phyloP scores from a whole-genome alignment of 2,888 invertebrate species.

The Spicauda simplicius region DNA sequence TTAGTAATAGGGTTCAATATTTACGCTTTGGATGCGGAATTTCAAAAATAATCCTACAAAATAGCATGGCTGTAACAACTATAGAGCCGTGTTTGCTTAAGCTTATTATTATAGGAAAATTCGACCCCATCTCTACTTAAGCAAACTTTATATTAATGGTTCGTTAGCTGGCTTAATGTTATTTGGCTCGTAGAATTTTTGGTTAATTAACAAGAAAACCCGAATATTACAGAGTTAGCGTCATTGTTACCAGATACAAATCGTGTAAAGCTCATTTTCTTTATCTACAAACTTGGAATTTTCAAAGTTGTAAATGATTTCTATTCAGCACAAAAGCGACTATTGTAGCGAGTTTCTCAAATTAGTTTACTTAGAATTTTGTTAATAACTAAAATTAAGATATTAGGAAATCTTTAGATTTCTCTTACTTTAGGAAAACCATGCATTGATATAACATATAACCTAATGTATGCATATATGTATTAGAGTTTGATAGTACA shows the following conservation, averaged over 20 bases:
- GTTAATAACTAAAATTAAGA: not conserved
- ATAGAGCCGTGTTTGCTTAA: not conserved
- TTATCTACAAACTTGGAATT: slow-evolving; percentile 12
- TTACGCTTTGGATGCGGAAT: no score
- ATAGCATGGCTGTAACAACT: not conserved
- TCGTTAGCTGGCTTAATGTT: slow-evolving; percentile 41
- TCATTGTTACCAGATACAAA: slow-evolving; percentile 10
- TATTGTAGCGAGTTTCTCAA: not conserved
- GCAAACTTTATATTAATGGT: slow-evolving; percentile 44
- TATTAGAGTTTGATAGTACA: no score
- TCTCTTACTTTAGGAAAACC: no score
- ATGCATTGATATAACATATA: no score
- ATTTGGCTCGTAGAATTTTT: slow-evolving; percentile 40
- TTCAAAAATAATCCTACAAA: no score
- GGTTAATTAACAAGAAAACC: slow-evolving; percentile 41
- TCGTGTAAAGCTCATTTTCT: not conserved
- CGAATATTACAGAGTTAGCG: slow-evolving; percentile 34
- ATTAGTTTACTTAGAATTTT: not conserved
- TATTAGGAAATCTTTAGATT: no score
- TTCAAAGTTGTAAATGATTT: not conserved
- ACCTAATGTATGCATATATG: no score
- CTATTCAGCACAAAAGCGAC: not conserved
- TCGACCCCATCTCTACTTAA: slow-evolving; percentile 40
- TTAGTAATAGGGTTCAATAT: no score
- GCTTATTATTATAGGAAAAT: slow-evolving; percentile 39